Conservation (phyloP, 2,888 invertebrate genomes). For the Embidobia sp. region DNA sequence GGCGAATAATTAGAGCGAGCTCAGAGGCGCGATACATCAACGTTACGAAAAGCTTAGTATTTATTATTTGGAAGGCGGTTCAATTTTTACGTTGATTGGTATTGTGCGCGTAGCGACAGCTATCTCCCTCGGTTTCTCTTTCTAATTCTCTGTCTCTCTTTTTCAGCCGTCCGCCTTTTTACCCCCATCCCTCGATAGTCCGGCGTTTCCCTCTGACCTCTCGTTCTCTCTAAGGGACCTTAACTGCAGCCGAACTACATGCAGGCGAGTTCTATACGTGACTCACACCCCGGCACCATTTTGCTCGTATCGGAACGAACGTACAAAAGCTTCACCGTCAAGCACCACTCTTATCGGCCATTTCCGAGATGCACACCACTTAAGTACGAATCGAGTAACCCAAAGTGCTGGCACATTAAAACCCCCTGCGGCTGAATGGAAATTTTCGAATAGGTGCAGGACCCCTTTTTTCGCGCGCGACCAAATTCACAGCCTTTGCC, state of each 20-base stretch:
- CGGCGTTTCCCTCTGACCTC: conserved; percentile 47
- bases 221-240: conserved; percentile 60
- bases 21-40: conserved; percentile 19
- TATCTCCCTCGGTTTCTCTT: conserved; percentile 17
- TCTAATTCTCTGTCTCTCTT: not conserved
- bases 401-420: conserved; percentile 64
- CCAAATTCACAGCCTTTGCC: conserved; percentile 23
- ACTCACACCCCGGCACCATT: conserved; percentile 60
- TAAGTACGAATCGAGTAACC: conserved; percentile 63
- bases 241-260: conserved; percentile 60
- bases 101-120: conserved; percentile 39
- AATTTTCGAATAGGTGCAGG: conserved; percentile 58
- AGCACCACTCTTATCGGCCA: conserved; percentile 70
- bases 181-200: not conserved
- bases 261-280: conserved; percentile 59
- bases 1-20: conserved; percentile 25
- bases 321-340: conserved; percentile 68
- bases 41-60: conserved; percentile 25
- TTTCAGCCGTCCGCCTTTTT: not conserved
- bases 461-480: conserved; percentile 47
- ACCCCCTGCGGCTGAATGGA: conserved; percentile 55
- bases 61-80: conserved; percentile 35
- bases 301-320: conserved; percentile 63
- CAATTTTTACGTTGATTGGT: conserved; percentile 64
- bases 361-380: conserved; percentile 69